Percentiles rank a stretch among this genome's conserved stretches.
Evolutionary conservation across 2,888 invertebrate genomes (phyloP).

Genomic region (Platyscelio sp.): DNA sequence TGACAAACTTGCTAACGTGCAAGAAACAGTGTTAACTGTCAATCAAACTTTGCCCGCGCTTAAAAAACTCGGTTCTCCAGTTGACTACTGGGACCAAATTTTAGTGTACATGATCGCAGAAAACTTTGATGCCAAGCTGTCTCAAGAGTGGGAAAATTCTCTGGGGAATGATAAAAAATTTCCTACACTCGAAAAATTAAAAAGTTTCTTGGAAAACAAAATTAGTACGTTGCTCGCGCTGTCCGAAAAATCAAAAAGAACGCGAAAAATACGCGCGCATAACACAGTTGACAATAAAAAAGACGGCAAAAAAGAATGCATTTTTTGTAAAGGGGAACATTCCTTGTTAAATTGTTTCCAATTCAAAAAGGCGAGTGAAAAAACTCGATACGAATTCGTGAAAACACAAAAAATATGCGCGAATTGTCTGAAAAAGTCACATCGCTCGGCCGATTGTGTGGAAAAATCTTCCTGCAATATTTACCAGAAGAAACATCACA

Average conservation of each 20-base stretch:
- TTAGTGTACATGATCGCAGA: background rate
- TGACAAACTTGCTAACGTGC: constrained; percentile 79
- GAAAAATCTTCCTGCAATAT: background rate
- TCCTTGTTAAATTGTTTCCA: background rate
- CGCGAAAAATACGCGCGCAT: background rate
- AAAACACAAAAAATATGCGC: background rate
- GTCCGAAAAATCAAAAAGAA: background rate
- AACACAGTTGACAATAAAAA: background rate
- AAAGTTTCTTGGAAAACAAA: constrained; percentile 4
- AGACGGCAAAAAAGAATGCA: background rate
- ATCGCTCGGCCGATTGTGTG: background rate
- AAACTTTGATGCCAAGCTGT: constrained; percentile 1
- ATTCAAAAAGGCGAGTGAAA: background rate
- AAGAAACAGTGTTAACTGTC: background rate
- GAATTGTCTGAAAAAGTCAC: background rate
- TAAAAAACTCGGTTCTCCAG: background rate
- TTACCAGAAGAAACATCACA: background rate
- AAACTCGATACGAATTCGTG: background rate
- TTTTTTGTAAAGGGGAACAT: background rate
- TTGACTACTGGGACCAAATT: background rate
- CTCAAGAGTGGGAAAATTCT: background rate
- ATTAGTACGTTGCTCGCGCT: background rate
- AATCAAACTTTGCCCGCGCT: background rate
- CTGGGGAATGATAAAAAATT: background rate
- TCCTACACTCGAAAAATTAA: background rate